phyloP scores from a whole-genome alignment of 2,888 invertebrate genomes.

The Galeopsomyia nigrocyanea region DNA sequence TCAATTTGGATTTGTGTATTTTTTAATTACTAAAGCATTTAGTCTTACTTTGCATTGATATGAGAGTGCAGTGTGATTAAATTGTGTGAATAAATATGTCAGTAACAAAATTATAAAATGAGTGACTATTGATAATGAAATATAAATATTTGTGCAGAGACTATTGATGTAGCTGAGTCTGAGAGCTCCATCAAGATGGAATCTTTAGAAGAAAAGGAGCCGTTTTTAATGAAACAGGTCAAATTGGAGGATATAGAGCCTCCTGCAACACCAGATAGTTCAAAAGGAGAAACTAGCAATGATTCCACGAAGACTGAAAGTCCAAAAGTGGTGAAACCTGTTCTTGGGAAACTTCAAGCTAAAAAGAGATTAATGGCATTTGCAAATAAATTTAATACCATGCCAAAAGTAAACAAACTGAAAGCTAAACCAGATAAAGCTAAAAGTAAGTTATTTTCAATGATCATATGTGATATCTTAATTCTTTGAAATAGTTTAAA shows the following conservation, averaged over 20 bases:
- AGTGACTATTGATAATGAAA: neutral
- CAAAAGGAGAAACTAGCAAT: slow-evolving; percentile 52
- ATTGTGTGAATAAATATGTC: too few species aligned
- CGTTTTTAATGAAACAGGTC: slow-evolving; percentile 45
- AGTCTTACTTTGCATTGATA: too few species aligned
- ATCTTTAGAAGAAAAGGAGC: slow-evolving; percentile 22
- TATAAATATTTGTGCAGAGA: slow-evolving; percentile 22
- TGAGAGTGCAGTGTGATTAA: too few species aligned
- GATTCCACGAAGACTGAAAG: slow-evolving; percentile 58
- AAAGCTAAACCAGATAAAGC: slow-evolving; percentile 50
- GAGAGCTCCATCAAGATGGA: slow-evolving; percentile 31
- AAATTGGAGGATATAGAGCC: slow-evolving; percentile 56
- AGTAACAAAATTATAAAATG: too few species aligned
- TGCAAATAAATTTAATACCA: slow-evolving; percentile 62
- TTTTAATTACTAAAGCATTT: too few species aligned
- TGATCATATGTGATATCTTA: slow-evolving; percentile 5
- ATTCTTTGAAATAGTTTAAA: slow-evolving; percentile 15
- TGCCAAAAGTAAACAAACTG: slow-evolving; percentile 57
- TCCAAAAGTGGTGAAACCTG: slow-evolving; percentile 63
- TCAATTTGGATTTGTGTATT: too few species aligned
- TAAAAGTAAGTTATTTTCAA: slow-evolving; percentile 40
- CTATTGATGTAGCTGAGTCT: slow-evolving; percentile 22
- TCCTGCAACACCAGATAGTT: slow-evolving; percentile 60
- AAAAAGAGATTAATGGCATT: slow-evolving; percentile 67
- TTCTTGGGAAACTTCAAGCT: slow-evolving; percentile 65